Base-by-base conservation (phyloP, 2,888 invertebrate species). In the Eugnorisma glareosa region DNA sequence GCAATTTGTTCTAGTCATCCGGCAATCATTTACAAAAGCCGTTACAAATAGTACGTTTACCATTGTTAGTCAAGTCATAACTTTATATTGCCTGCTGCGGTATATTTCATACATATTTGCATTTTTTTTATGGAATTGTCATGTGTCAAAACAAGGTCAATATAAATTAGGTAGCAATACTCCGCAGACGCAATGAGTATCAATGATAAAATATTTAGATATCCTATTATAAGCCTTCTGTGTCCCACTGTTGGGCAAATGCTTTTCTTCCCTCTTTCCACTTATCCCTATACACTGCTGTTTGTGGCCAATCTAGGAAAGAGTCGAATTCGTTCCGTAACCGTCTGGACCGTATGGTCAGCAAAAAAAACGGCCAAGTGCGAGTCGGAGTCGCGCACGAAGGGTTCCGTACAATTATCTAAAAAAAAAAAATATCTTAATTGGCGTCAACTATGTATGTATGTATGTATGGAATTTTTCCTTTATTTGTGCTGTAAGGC, bases 1-100 rank as follows among this genome's bases (percentile, higher is more conserved):
- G 37, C 35, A 63, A 63, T 72, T 80, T 63, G 31, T 24, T 6
- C 31, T 24, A 13, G 57, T 66, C 64, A 73, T 73, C 63, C 64
- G 64, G 54, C 8, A 81, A 64, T 73, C 81, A 73, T 73, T 81
- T 73, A 37, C 40, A 63, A 63, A 54, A 54, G 51, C 37, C 73
- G 57, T 28, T n/a, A 18, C 48, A 40, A 81, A 57, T 57, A 66
- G 31, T 57, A 28, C n/a, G 74, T 64, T 66, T 48, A 10, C n/a
- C 7, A 13, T 48, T 54, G 63, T 40, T 54, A 45, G 10, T 21
- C 24, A 54, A 43, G 6, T 21, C 24, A 51, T 79, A 15, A 48
- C n/a, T n/a, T 15, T 13, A 40, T 79, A 48, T 61, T 31, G 45
- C 24, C 35, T 77, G 6, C 13, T n/a, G 31, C n/a, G n/a, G 37